Evolutionary conservation across 2,797 vertebrate species (phyloP).

Genomic region (Luscinia megarhynchos): DNA sequence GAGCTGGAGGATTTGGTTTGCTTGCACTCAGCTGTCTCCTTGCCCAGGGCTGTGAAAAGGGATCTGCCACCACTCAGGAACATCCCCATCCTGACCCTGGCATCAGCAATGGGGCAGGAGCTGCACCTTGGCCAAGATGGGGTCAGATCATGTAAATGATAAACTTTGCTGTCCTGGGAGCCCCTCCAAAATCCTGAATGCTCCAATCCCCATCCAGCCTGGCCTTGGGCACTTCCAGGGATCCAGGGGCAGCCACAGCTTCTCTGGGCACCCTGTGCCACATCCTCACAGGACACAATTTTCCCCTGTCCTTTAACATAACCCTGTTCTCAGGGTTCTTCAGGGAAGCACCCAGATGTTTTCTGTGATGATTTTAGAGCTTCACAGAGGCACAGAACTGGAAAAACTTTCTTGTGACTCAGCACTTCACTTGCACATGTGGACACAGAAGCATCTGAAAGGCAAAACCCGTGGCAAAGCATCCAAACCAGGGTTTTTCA

Average conservation of each 20-base stretch:
- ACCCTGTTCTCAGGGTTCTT: background rate
- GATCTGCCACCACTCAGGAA: background rate
- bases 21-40: background rate
- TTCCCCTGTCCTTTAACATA: no score
- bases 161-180: background rate
- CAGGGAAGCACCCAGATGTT: slow-evolving; percentile 14
- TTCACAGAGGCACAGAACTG: background rate
- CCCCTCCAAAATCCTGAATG: background rate
- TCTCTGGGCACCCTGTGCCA: no score
- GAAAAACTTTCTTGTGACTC: slow-evolving; percentile 59
- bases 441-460: background rate
- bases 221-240: no score
- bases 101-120: background rate
- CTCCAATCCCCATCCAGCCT: background rate
- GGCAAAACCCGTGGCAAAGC: background rate
- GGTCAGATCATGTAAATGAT: background rate
- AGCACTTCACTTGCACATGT: slow-evolving; percentile 14
- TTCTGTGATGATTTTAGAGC: background rate
- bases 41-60: background rate
- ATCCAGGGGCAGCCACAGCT: no score
- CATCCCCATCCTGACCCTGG: rapidly evolving
- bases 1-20: background rate
- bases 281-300: no score
- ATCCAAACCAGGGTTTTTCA: slow-evolving; percentile 3
- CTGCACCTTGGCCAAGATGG: background rate